phyloP scores from a whole-genome alignment of 1,140 invertebrate genomes.

The Brachionus rotundiformis region DNA sequence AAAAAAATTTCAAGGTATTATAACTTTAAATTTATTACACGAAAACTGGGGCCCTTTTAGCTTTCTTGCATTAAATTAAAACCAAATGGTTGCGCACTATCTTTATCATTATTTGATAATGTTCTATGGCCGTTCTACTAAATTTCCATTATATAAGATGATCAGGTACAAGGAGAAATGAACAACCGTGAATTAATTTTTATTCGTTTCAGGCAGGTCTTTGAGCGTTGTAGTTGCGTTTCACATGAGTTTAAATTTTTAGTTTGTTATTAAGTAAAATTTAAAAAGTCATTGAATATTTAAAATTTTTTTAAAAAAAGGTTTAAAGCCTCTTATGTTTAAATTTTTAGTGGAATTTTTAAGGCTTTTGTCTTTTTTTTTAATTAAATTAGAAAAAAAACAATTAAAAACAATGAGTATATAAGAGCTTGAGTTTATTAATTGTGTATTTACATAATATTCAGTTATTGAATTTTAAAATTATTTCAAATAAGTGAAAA shows the following conservation, averaged over 20 bases:
- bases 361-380: constrained; percentile 24
- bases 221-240: background rate
- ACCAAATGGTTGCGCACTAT: background rate
- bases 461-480: constrained; percentile 38
- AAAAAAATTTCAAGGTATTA: background rate
- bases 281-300: background rate
- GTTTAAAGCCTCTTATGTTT: background rate
- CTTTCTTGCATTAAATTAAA: background rate
- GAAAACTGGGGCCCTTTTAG: no score
- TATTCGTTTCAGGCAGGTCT: background rate
- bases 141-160: background rate
- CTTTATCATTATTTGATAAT: background rate
- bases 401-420: constrained; percentile 43
- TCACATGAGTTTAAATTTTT: background rate
- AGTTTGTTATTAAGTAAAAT: background rate
- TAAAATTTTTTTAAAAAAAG: background rate
- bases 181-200: background rate
- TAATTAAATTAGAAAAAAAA: constrained; percentile 41
- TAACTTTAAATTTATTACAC: background rate
- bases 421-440: constrained; percentile 29
- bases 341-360: background rate
- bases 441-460: constrained; percentile 48
- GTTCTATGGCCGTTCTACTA: constrained; percentile 1
- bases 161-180: background rate
- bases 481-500: background rate